Evolutionary conservation across 2,113 vertebrate genomes (phyloP).

Genomic region (Scomber scombrus): DNA sequence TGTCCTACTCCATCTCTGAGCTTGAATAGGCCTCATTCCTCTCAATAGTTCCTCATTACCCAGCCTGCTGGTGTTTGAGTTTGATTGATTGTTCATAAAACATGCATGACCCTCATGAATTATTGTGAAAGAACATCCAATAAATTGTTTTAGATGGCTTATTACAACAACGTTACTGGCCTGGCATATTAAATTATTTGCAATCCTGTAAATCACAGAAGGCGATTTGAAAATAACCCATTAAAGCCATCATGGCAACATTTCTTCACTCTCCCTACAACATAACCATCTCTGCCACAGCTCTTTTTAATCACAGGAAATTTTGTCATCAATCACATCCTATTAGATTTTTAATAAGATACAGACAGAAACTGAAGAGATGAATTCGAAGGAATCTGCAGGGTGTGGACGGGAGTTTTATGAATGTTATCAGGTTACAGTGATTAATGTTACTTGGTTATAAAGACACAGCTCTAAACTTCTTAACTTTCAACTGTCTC

Average conservation of each 20-base stretch:
- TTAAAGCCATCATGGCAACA: slow-evolving; percentile 76
- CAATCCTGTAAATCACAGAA: slow-evolving; percentile 78
- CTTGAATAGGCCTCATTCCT: slow-evolving; percentile 60
- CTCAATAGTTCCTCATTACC: slow-evolving; percentile 75
- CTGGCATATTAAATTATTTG: slow-evolving; percentile 82
- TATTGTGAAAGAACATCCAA: slow-evolving; percentile 83
- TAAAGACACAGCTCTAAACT: slow-evolving; percentile 36
- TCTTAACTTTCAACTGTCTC: slow-evolving; percentile 36
- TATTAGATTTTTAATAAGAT: slow-evolving; percentile 77
- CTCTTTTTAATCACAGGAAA: slow-evolving; percentile 70
- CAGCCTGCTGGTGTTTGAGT: slow-evolving; percentile 72
- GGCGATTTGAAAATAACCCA: slow-evolving; percentile 78
- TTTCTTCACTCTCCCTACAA: slow-evolving; percentile 68
- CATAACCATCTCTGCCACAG: slow-evolving; percentile 67
- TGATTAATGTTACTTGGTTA: slow-evolving; percentile 55
- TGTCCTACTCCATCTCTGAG: slow-evolving; percentile 42
- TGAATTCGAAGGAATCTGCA: slow-evolving; percentile 58
- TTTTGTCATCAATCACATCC: slow-evolving; percentile 80
- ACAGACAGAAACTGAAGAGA: slow-evolving; percentile 61
- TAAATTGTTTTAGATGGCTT: slow-evolving; percentile 87
- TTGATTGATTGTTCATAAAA: slow-evolving; percentile 86
- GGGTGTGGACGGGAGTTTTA: slow-evolving; percentile 52
- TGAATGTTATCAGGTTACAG: slow-evolving; percentile 59
- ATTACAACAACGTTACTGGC: slow-evolving; percentile 83
- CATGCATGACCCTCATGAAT: slow-evolving; percentile 83